Base-by-base conservation (phyloP, 2,888 invertebrate genomes). In the Meteorus colon region DNA sequence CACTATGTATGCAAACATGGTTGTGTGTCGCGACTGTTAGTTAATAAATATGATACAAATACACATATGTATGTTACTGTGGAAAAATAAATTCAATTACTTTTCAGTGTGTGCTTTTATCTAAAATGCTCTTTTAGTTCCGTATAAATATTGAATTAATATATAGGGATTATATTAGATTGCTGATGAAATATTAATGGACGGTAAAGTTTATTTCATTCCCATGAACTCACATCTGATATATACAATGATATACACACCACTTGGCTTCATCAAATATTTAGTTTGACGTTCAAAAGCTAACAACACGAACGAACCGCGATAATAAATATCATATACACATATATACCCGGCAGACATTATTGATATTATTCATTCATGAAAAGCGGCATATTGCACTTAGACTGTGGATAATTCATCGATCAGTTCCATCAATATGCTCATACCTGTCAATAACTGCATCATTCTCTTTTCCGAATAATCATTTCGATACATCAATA, bases 361-460 rank as follows among this genome's bases (percentile, higher is more conserved):
- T 62, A 62, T 62, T 62, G n/a, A 62, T 62, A 31, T 29, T 62
- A 62, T 29, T 29, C 2, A 62, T 62, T 62, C 27, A 62, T 27
- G 16, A 16, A 31, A 31, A 29, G 62, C 12, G 12, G 1, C 14
- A 62, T 12, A 14, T 29, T 14, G 5, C 31, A 62, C 14, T 62
- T 31, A 62, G 8, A 19, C 10, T 60, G 48, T 59, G 6, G 10
- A 60, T 4, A n/a, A 55, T 41, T 41, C n/a, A 55, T 55, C 55
- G 19, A 55, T 55, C 3, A 19, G 19, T 24, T 19, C 10, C 55
- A 55, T 24, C 19, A 10, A 24, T 55, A 55, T 24, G 34, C 34
- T 8, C 8, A 34, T 8, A 8, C 51, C n/a, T 51, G 51, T 2
- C 51, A 51, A 51, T 51, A 51, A 51, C 12, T 51, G 0, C 34